Base-by-base conservation (phyloP, 2,113 vertebrate species). In the Clarias macrocephalus region DNA sequence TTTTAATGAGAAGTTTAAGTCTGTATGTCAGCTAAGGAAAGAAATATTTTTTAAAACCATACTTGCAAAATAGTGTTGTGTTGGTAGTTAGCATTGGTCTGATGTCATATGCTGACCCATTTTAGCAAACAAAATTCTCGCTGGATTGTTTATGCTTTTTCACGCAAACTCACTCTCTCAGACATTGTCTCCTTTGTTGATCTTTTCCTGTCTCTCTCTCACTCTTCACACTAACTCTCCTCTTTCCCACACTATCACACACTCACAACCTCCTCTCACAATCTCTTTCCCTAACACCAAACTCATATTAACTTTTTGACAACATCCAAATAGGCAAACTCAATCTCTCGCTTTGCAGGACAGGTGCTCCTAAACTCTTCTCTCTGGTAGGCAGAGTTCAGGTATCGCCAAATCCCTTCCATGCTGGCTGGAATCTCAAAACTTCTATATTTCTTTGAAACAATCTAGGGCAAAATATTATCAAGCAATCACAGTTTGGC, bases 281-380 rank as follows among this genome's bases (percentile, higher is more conserved):
- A 5, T n/a, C 42, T 48, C 10, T 52, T 5, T 76, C 10, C 10
- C 23, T 25, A 12, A 5, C 77, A 42, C 3, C 56, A 11, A 3
- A 33, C 62, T 94, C 91, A 98, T 91, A 97, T 97, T 93, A 98
- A 96, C 87, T 93, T 95, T 88, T 97, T 98, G 23, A 97, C 97
- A 10, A 98, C 97, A 77, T 97, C 95, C 87, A 97, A 66, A 77
- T 99, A 99, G 0, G 97, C 97, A 0, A 95, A 96, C 59, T 98
- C 96, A 0, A 98, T 98, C 94, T 99, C 98, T 75, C 94, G 94
- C 89, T 98, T 96, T 0, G 96, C 96, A 0, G 98, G 98, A 80
- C 98, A 99, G 13, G 98, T 99, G 91, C 95, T 97, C 92, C 93
- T 97, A 93, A 99, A 99, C 92, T 99, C 98, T 72, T 98, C 96